phyloP scores from a whole-genome alignment of 2,113 vertebrate genomes.

The Malurus elegans region DNA sequence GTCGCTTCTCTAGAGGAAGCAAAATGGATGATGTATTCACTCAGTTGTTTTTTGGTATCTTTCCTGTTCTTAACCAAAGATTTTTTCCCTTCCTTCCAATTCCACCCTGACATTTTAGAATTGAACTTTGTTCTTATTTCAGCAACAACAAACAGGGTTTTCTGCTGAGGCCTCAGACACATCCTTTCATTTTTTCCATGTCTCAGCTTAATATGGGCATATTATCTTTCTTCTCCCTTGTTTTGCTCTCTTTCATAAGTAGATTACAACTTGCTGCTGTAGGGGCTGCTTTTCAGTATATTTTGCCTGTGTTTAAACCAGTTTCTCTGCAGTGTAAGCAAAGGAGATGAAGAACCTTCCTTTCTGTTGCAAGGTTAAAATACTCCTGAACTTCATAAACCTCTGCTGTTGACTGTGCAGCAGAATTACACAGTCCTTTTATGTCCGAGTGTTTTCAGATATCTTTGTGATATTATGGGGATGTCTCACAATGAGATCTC shows the following conservation, averaged over 20 bases:
- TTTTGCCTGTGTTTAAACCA: background rate
- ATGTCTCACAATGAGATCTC: background rate
- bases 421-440: background rate
- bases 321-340: background rate
- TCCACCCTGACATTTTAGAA: background rate
- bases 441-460: background rate
- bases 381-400: background rate
- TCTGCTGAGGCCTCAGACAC: background rate
- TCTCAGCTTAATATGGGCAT: background rate
- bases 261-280: background rate
- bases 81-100: background rate
- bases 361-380: background rate
- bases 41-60: background rate
- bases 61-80: background rate
- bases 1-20: background rate
- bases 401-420: background rate
- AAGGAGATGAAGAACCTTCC: background rate
- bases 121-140: background rate
- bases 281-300: background rate
- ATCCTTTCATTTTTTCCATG: background rate
- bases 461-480: background rate
- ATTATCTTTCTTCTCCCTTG: background rate
- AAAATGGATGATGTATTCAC: background rate
- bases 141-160: background rate
- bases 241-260: background rate